Evolutionary conservation across 2,113 vertebrate genomes (phyloP).

Genomic region (Eulemur macaco): DNA sequence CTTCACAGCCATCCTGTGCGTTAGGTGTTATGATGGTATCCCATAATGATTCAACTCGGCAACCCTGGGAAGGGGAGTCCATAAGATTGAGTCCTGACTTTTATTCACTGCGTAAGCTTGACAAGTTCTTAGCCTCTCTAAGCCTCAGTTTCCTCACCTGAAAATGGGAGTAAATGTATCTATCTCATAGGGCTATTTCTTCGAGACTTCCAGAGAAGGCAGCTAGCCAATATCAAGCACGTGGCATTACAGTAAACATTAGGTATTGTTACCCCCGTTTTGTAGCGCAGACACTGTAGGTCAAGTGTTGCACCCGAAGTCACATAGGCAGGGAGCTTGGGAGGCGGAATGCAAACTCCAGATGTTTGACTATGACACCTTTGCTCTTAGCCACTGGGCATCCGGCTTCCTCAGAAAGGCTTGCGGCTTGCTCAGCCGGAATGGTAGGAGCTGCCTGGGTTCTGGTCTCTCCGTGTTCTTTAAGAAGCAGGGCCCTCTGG

Average conservation of each 20-base stretch:
- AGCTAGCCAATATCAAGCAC: not conserved
- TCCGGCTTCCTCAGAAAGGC: not conserved
- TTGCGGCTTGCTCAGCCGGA: not conserved
- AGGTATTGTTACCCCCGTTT: not conserved
- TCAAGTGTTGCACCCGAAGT: too few relatives aligned
- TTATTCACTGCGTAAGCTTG: not conserved
- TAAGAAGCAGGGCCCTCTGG: not conserved
- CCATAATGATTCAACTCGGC: not conserved
- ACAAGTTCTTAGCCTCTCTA: not conserved
- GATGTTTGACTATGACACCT: not conserved
- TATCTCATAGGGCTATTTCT: not conserved
- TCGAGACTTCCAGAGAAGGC: not conserved
- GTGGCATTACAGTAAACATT: too few relatives aligned
- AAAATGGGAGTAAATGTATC: not conserved
- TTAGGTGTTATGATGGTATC: not conserved
- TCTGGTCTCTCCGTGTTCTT: not conserved
- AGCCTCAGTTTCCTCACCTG: not conserved
- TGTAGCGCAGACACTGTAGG: not conserved
- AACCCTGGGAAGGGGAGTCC: not conserved
- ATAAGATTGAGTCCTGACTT: not conserved
- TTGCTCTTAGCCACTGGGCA: not conserved
- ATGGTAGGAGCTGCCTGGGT: too few relatives aligned
- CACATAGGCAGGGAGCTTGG: accelerated
- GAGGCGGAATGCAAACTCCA: not conserved
- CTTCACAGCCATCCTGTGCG: not conserved